These are phyloP conservation scores for Acholoe squamosa DNA, from an alignment of 2,888 invertebrate species.

Conservation along the genomic window DNA sequence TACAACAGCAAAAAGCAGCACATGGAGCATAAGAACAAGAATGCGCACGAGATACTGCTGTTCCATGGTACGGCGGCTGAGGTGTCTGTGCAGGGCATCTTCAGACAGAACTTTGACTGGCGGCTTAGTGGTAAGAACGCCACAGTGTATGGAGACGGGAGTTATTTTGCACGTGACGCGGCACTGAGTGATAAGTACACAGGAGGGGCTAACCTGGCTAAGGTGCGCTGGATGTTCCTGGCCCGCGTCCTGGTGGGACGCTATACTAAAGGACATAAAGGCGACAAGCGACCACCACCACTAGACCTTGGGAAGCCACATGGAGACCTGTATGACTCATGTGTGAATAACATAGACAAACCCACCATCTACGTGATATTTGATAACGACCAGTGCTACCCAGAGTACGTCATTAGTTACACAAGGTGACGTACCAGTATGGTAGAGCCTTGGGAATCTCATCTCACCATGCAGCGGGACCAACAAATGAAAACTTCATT, in stretches of 20 bases:
- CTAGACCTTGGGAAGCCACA: constrained; percentile 74
- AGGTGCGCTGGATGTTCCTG: constrained; percentile 72
- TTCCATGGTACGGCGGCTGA: constrained; percentile 75
- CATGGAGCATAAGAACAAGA: constrained; percentile 70
- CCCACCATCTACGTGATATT: constrained; percentile 75
- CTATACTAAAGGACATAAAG: constrained; percentile 70
- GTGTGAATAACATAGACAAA: constrained; percentile 72
- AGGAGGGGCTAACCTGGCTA: background rate
- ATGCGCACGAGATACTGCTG: constrained; percentile 69
- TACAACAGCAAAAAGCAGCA: constrained; percentile 72
- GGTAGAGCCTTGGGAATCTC: no score
- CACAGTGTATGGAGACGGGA: constrained; percentile 75
- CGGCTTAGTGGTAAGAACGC: constrained; percentile 75
- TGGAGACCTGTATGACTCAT: constrained; percentile 77
- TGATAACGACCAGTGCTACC: constrained; percentile 75
- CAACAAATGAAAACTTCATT: no score
- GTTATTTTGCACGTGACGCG: constrained; percentile 75
- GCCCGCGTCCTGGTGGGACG: constrained; percentile 75
- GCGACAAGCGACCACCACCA: constrained; percentile 72
- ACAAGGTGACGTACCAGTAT: background rate
- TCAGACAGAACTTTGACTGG: constrained; percentile 77
- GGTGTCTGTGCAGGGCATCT: constrained; percentile 73
- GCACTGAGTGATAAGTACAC: constrained; percentile 65
- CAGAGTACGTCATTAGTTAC: constrained; percentile 74
- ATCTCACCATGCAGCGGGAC: no score